A percentile compares a stretch with the other conserved stretches of the same genome.
phyloP scores from a whole-genome alignment of 2,113 vertebrate species.

The Stegastes partitus region DNA sequence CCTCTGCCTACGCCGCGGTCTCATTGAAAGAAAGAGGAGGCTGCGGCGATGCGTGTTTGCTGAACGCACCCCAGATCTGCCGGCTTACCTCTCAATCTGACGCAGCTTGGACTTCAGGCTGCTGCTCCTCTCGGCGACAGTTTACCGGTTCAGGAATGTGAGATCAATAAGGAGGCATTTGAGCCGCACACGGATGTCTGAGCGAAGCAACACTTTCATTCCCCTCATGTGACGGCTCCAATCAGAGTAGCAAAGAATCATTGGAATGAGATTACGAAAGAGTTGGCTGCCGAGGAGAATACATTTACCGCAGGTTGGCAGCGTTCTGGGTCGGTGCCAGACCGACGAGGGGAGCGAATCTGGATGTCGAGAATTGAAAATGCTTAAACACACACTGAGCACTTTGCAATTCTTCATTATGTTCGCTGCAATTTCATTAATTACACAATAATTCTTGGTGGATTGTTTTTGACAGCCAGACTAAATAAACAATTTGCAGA shows the following conservation, averaged over 20 bases:
- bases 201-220: neutral
- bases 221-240: neutral
- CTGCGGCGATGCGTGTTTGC: neutral
- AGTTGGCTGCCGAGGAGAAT: neutral
- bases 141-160: neutral
- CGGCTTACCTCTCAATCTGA: slow-evolving; percentile 8
- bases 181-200: neutral
- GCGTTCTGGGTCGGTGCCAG: neutral
- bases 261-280: neutral
- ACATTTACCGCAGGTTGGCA: neutral
- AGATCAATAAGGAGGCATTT: neutral
- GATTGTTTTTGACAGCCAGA: slow-evolving; percentile 20
- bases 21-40: neutral
- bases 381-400: neutral
- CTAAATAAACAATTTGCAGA: slow-evolving; percentile 42
- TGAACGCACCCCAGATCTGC: slow-evolving; percentile 5
- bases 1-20: neutral
- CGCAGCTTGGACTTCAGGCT: too few relatives aligned
- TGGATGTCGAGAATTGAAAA: neutral
- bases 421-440: slow-evolving; percentile 13
- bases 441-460: neutral
- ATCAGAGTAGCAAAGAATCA: neutral
- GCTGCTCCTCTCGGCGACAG: too few relatives aligned
- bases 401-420: neutral
- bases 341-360: neutral